Conservation (phyloP, 2,113 vertebrate species). For the Oreocharis arfaki region DNA sequence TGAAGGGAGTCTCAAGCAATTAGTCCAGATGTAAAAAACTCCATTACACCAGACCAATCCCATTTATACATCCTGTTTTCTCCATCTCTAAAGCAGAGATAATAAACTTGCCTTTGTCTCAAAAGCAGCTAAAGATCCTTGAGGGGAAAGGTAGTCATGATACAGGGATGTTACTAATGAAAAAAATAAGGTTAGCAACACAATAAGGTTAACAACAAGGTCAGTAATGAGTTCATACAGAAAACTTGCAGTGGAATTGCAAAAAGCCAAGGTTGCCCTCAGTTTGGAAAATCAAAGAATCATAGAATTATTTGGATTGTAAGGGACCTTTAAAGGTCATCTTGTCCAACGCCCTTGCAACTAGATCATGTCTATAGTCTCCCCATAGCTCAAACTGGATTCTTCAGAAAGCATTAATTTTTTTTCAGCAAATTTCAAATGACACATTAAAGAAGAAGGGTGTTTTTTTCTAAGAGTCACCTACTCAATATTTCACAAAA, state of each 20-base stretch:
- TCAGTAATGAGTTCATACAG: neutral
- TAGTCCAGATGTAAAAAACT: neutral
- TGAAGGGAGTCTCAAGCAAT: neutral
- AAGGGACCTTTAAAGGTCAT: neutral
- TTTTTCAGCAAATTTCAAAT: neutral
- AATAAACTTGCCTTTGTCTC: neutral
- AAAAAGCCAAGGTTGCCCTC: neutral
- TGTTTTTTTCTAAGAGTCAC: neutral
- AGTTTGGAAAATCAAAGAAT: neutral
- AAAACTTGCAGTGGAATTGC: neutral
- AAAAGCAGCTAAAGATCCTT: neutral
- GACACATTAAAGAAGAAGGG: neutral
- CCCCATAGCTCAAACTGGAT: neutral
- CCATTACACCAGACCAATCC: neutral
- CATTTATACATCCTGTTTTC: neutral
- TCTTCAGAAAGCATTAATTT: neutral
- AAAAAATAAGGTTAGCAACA: no score
- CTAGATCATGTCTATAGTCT: neutral
- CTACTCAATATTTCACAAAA: neutral
- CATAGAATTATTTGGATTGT: neutral
- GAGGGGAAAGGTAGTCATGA: neutral
- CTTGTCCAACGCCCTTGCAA: neutral
- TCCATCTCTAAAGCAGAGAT: neutral
- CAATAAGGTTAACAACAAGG: neutral
- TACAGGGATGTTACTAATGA: fast-evolving